phyloP scores from a whole-genome alignment of 2,113 vertebrate species.

The Dicrurus megarhynchus region DNA sequence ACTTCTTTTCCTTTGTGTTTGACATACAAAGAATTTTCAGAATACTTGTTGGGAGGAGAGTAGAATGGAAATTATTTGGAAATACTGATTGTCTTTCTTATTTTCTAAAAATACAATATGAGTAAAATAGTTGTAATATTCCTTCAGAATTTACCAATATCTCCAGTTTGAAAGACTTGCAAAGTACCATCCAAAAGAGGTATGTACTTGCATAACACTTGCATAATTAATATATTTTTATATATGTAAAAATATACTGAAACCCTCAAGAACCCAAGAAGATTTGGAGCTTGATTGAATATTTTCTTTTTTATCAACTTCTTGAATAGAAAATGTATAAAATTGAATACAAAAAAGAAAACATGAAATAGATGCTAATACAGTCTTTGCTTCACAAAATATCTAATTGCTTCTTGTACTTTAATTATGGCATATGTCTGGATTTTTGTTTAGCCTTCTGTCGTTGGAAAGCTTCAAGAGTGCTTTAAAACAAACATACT shows the following conservation, averaged over 20 bases:
- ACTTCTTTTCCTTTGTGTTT: not conserved
- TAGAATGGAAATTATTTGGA: not conserved
- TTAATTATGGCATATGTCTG: not conserved
- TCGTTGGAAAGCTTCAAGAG: not conserved
- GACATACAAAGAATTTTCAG: not conserved
- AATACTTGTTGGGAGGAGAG: not conserved
- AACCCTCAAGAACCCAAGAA: not conserved
- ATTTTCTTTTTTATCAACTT: not conserved
- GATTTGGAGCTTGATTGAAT: not conserved
- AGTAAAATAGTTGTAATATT: not conserved
- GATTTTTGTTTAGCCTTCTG: not conserved
- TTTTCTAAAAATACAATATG: not conserved
- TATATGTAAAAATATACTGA: too few relatives aligned
- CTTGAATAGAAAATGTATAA: not conserved
- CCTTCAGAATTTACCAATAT: not conserved
- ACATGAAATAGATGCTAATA: not conserved
- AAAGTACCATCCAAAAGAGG: not conserved
- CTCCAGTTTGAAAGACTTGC: not conserved
- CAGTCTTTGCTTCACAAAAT: not conserved
- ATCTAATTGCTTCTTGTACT: not conserved
- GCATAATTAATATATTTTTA: not conserved
- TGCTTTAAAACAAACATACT: not conserved
- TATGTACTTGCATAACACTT: not conserved
- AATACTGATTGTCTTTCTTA: not conserved
- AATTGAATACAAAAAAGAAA: not conserved